Evolutionary conservation across 2,797 vertebrate genomes (phyloP).

Genomic region (Lepus townsendii): DNA sequence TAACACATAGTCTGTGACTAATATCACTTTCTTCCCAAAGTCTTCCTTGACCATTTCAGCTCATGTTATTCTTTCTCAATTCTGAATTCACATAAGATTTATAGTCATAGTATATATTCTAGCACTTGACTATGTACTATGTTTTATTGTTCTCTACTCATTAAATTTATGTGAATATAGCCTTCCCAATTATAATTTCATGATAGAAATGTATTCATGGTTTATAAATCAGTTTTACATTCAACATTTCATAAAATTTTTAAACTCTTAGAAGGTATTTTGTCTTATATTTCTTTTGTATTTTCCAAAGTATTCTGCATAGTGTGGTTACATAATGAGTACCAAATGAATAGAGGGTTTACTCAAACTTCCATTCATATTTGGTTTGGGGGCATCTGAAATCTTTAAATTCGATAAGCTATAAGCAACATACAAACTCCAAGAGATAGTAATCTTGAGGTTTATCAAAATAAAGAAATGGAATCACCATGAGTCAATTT

Average conservation of each 20-base stretch:
- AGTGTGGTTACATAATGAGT: conserved; percentile 1
- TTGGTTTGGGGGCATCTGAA: conserved; percentile 53
- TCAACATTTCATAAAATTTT: conserved; percentile 47
- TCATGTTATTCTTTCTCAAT: conserved; percentile 9
- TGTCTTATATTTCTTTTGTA: conserved; percentile 49
- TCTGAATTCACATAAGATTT: conserved; percentile 51
- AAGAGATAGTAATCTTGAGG: background rate
- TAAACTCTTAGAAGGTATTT: conserved; percentile 10
- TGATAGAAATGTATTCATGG: conserved; percentile 52
- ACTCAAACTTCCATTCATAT: conserved; percentile 59
- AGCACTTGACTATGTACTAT: conserved; percentile 33
- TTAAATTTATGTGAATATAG: conserved; percentile 50
- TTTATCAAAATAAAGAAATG: conserved; percentile 40
- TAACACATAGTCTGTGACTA: background rate
- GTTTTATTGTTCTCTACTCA: conserved; percentile 27
- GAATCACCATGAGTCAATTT: conserved; percentile 13
- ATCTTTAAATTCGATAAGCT: background rate
- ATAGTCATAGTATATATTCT: conserved; percentile 14
- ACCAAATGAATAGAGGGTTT: background rate
- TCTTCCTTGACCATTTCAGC: conserved; percentile 18
- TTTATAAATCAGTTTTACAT: conserved; percentile 56
- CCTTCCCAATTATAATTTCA: conserved; percentile 54
- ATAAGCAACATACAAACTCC: background rate
- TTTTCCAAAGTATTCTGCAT: conserved; percentile 44
- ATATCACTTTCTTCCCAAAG: background rate